Percentiles rank a stretch among this genome's conserved stretches.
These are phyloP conservation scores for Arbacia lixula DNA, from an alignment of 53 echinoderm and acorn worm species.

Conservation along the genomic window DNA sequence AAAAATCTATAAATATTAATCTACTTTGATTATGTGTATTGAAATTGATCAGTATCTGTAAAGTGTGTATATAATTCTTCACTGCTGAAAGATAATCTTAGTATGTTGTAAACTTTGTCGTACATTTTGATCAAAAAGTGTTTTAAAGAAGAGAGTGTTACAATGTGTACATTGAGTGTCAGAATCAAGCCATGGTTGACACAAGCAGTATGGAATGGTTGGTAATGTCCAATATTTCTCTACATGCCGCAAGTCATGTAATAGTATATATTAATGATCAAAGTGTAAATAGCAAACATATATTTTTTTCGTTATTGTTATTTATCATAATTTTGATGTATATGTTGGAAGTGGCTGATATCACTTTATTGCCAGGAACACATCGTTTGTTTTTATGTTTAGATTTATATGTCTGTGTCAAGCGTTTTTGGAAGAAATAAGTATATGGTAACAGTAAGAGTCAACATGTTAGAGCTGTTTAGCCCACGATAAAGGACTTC, in stretches of 20 bases:
- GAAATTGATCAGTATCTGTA: conserved; percentile 20
- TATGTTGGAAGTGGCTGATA: conserved; percentile 53
- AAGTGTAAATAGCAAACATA: conserved; percentile 59
- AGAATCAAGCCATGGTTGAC: no score
- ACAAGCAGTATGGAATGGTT: not conserved
- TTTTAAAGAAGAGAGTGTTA: conserved; percentile 27
- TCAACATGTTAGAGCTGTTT: no score
- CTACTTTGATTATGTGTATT: not conserved
- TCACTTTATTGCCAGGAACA: conserved; percentile 23
- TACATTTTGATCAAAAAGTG: conserved; percentile 46
- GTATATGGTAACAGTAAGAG: not conserved
- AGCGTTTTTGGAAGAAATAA: not conserved
- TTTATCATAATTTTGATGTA: conserved; percentile 38
- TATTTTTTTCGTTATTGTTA: conserved; percentile 49
- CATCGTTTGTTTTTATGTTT: not conserved
- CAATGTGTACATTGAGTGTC: not conserved
- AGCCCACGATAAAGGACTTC: no score
- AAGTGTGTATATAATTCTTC: conserved; percentile 26
- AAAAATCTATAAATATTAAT: no score
- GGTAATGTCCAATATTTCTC: conserved; percentile 46
- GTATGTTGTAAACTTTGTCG: conserved; percentile 40
- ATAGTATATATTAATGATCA: conserved; percentile 57
- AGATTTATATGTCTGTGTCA: not conserved
- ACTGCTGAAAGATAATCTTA: conserved; percentile 22
- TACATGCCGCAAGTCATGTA: conserved; percentile 41